Evolutionary conservation across 2,888 invertebrate genomes (phyloP), one percentile per base, ranked within the genome.

Genomic region (Ligdia adustata): DNA sequence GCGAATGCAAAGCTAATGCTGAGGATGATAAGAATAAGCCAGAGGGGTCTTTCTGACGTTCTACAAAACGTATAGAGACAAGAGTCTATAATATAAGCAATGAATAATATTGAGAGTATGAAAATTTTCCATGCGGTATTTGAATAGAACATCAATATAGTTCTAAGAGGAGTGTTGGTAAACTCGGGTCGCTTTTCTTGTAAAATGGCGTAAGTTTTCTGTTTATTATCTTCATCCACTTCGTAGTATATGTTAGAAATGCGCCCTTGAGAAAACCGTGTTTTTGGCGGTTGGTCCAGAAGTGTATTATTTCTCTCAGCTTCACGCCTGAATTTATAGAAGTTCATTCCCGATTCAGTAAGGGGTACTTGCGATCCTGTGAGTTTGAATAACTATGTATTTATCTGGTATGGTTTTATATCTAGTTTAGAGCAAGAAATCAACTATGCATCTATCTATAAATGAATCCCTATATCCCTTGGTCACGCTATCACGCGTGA

Each of bases 141-240:
- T 1, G 81, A 82, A 56, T 87, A 90, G 61, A 87, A 75, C 26
- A 85, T 52, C 44, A 89, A 56, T 38, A 79, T 66, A 5, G 79
- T 75, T 55, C 83, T 69, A 3, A 89, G 67, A 57, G 77, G 82
- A 58, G 72, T 80, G 42, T 74, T 75, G 3, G 72, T 69, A 48
- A 87, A 84, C 52, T 89, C 87, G 3, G 76, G 60, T 57, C 79
- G 64, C 22, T 73, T 63, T 61, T 89, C 89, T 64, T 86, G 87
- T 42, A 89, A 63, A 53, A 84, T 74, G 7, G 89, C 82, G 39
- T 83, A 89, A n/a, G 76, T 80, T 60, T 75, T 88, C 27, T 69
- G 70, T 9, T 59, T 69, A 34, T 70, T 75, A 15, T 72, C 54
- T 35, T 74, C 73, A 28, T 78, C 75, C 1, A 69, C 42, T 60